phyloP scores from a whole-genome alignment of 1,140 invertebrate species.

The Pomacea maculata region DNA sequence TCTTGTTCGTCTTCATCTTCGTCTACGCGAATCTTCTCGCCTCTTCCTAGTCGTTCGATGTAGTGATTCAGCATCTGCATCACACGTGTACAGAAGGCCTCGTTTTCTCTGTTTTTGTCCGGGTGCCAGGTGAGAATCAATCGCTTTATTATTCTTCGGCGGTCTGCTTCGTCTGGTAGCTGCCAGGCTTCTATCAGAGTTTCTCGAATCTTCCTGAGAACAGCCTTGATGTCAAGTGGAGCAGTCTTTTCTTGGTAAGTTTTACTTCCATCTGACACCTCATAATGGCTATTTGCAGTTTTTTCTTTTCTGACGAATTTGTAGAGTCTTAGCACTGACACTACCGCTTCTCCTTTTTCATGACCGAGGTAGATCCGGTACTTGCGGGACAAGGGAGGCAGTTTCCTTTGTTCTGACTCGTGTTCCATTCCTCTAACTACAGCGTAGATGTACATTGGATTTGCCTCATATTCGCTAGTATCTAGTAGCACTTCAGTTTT shows the following conservation, averaged over 20 bases:
- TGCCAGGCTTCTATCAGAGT: conserved; percentile 42
- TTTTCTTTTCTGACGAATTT: conserved; percentile 36
- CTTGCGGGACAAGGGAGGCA: conserved; percentile 18
- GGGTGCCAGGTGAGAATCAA: conserved; percentile 62
- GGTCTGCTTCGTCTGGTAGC: conserved; percentile 33
- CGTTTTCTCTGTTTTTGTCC: conserved; percentile 56
- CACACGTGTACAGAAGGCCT: conserved; percentile 46
- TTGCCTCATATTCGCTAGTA: background rate
- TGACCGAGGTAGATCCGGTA: conserved; percentile 43
- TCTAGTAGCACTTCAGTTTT: too few species aligned
- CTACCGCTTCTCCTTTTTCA: conserved; percentile 27
- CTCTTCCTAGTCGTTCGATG: conserved; percentile 34
- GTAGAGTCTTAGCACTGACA: conserved; percentile 38
- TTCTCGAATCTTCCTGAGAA: conserved; percentile 34
- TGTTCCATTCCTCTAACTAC: conserved; percentile 29
- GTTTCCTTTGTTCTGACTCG: background rate
- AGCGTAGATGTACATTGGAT: conserved; percentile 37
- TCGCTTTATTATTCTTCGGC: conserved; percentile 52
- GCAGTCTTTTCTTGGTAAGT: background rate
- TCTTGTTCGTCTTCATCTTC: conserved; percentile 21
- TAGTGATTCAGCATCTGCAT: conserved; percentile 44
- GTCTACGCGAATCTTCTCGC: conserved; percentile 22
- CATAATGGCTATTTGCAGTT: too few species aligned
- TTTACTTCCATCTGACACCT: too few species aligned
- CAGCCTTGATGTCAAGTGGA: conserved; percentile 12